phyloP scores from a whole-genome alignment of 2,797 vertebrate genomes.

The Gouania willdenowi region DNA sequence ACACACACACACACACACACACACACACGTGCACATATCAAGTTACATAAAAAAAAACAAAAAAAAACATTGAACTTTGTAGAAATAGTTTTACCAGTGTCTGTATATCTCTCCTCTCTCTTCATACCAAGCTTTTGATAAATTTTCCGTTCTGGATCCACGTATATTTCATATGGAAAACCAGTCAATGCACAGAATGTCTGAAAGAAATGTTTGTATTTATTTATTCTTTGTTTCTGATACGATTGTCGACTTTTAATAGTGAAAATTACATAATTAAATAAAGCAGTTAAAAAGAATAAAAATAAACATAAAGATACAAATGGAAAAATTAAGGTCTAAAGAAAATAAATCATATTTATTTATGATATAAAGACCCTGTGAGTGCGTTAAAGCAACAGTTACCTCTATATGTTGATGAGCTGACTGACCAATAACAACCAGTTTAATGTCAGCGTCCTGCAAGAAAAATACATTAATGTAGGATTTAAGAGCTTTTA shows the following conservation, averaged over 20 bases:
- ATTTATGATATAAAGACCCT: neutral
- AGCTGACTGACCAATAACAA: conserved; percentile 91
- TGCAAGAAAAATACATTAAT: conserved; percentile 40
- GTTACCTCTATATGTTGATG: conserved; percentile 86
- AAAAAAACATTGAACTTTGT: no score
- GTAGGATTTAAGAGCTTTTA: no score
- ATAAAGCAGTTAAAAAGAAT: neutral
- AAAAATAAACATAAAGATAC: neutral
- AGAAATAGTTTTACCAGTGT: conserved; percentile 71
- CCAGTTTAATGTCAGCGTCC: conserved; percentile 83
- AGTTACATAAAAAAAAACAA: no score
- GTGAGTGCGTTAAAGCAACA: neutral
- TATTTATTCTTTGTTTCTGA: no score
- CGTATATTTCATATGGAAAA: conserved; percentile 90
- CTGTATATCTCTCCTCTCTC: conserved; percentile 80
- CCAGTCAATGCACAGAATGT: conserved; percentile 86
- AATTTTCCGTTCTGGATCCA: conserved; percentile 86
- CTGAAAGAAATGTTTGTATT: conserved; percentile 67
- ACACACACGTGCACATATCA: neutral
- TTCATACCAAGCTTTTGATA: conserved; percentile 89
- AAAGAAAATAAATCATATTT: no score
- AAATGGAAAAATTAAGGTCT: neutral
- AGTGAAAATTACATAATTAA: no score
- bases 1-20: conserved; percentile 10
- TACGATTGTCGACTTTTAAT: no score